Base-by-base conservation (phyloP, 2,888 invertebrate genomes). In the Drosophila parthenogenetica region DNA sequence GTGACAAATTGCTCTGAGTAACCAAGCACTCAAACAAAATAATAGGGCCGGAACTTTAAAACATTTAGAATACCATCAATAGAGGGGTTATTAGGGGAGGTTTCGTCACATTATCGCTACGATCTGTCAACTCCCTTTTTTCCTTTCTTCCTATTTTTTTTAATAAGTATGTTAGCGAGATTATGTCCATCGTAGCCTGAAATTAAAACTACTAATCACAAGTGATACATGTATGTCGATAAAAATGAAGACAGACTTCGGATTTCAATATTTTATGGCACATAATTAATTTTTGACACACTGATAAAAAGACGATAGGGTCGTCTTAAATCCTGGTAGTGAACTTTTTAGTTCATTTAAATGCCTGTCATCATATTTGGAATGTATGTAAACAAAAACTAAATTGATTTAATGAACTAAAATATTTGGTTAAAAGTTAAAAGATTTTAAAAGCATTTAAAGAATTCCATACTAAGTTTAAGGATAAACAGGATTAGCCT, bases 21-120 rank as follows among this genome's bases (percentile, higher is more conserved):
- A 19, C 49, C 49, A 55, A 45, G 45, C 46, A 19, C 42, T 54
- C 48, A 49, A 63, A 64, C 37, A 55, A 39, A 39, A 46, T 51
- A 49, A 19, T 53, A 54, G 11, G 14, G n/a, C 16, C 43, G 2
- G 13, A 37, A 40, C 19, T 35, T 53, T 22, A 29, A 35, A 55
- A 45, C 58, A 39, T 17, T 55, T 55, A 57, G 64, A 71, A 68
- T 76, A 51, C 57, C n/a, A 49, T 51, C n/a, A 40, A 46, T 32
- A 35, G 25, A 40, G 19, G 19, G 59, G 51, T 39, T 49, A 51
- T 48, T 65, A 70, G 58, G 77, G 78, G 77, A 80, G 73, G 64
- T 67, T 58, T 76, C 68, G 42, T 65, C 77, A 72, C 64, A 68
- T 74, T 69, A 72, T 67, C 60, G 14, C 57, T 10, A 29, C 46